phyloP scores from a whole-genome alignment of 2,888 invertebrate species.

The Trichogramma dendrolimi region DNA sequence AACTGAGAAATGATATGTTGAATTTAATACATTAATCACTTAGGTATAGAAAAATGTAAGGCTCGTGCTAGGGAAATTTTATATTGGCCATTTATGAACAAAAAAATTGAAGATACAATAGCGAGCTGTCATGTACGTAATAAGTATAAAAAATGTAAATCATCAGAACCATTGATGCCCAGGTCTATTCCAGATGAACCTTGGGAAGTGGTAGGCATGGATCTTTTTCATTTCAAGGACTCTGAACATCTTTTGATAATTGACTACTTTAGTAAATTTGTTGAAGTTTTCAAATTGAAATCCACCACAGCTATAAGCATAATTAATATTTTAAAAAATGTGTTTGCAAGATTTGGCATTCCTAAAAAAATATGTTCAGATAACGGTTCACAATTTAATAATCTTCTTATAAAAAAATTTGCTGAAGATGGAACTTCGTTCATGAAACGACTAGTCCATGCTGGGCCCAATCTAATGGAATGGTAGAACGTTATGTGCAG shows the following conservation, averaged over 20 bases:
- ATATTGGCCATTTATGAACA: slow-evolving; percentile 35
- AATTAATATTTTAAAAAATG: slow-evolving; percentile 25
- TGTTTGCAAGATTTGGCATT: slow-evolving; percentile 23
- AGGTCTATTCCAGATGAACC: slow-evolving; percentile 26
- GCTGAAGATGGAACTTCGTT: slow-evolving; percentile 25
- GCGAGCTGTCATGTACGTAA: slow-evolving; percentile 28
- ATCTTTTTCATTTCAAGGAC: slow-evolving; percentile 26
- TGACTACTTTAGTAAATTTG: slow-evolving; percentile 31
- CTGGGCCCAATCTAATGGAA: slow-evolving; percentile 22
- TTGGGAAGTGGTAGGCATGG: slow-evolving; percentile 27
- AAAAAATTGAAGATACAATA: slow-evolving; percentile 31
- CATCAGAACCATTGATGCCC: slow-evolving; percentile 23
- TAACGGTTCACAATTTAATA: slow-evolving; percentile 28
- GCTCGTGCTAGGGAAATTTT: slow-evolving; percentile 30
- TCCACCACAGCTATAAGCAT: slow-evolving; percentile 13
- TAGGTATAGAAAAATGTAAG: slow-evolving; percentile 34
- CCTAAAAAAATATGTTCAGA: slow-evolving; percentile 27
- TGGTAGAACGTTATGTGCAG: slow-evolving; percentile 28
- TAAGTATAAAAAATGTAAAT: slow-evolving; percentile 18
- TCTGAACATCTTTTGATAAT: slow-evolving; percentile 22
- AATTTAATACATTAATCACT: slow-evolving; percentile 34
- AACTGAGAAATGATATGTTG: slow-evolving; percentile 31
- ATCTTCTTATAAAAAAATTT: slow-evolving; percentile 22
- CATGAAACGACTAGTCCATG: slow-evolving; percentile 22
- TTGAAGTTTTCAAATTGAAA: slow-evolving; percentile 24